These are phyloP conservation scores for Lutraria rhynchaena DNA, from an alignment of 1,140 invertebrate genomes.

Conservation along the genomic window DNA sequence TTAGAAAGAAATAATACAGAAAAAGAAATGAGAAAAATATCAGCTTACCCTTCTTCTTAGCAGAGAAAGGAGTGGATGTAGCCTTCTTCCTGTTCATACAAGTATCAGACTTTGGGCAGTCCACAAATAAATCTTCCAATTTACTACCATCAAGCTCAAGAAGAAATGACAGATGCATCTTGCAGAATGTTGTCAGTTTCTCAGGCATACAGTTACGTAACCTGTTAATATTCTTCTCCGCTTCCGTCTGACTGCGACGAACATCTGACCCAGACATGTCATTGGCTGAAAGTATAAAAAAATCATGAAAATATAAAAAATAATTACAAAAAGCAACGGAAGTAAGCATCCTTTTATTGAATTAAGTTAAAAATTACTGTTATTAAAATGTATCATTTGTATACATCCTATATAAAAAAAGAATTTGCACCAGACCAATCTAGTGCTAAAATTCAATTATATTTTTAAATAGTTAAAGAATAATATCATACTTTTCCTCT, in stretches of 20 bases:
- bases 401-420: too few relatives aligned
- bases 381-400: too few relatives aligned
- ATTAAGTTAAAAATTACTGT: too few relatives aligned
- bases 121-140: slow-evolving; percentile 70
- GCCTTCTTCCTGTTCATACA: slow-evolving; percentile 60
- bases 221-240: slow-evolving; percentile 70
- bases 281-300: slow-evolving; percentile 63
- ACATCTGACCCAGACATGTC: slow-evolving; percentile 68
- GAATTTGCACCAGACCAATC: too few relatives aligned
- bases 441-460: too few relatives aligned
- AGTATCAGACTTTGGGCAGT: slow-evolving; percentile 6
- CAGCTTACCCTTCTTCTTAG: slow-evolving; percentile 73
- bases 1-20: too few relatives aligned
- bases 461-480: too few relatives aligned
- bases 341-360: too few relatives aligned
- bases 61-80: slow-evolving; percentile 67
- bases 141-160: slow-evolving; percentile 86
- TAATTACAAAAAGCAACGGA: too few relatives aligned
- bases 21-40: too few relatives aligned
- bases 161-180: slow-evolving; percentile 95
- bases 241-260: slow-evolving; percentile 69
- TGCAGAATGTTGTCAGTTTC: slow-evolving; percentile 92
- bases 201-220: slow-evolving; percentile 85
- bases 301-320: neutral
- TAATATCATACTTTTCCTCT: too few relatives aligned